Conservation (phyloP, 2,113 vertebrate species). For the Fregetta grallaria region DNA sequence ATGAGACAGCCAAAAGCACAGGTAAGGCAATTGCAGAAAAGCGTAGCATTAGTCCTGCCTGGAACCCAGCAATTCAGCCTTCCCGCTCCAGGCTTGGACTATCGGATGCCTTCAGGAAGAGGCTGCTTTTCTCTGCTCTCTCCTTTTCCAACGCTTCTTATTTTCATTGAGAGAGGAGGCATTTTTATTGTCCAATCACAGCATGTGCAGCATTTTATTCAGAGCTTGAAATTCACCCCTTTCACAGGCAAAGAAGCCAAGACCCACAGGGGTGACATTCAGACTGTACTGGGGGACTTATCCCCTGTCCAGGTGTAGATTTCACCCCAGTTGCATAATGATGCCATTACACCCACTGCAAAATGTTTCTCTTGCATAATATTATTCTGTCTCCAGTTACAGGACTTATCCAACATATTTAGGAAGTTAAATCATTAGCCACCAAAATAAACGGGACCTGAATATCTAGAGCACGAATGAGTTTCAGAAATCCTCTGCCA, state of each 20-base stretch:
- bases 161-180: background rate
- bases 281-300: accelerated
- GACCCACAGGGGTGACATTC: accelerated
- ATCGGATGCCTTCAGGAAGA: background rate
- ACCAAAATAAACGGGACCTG: accelerated
- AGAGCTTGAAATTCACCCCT: background rate
- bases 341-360: background rate
- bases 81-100: accelerated
- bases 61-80: background rate
- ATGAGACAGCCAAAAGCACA: background rate
- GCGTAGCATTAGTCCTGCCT: background rate
- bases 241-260: accelerated
- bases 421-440: background rate
- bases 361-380: background rate
- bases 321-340: background rate
- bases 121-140: background rate
- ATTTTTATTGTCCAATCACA: background rate
- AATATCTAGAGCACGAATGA: background rate
- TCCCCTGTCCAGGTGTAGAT: background rate
- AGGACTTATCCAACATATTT: background rate
- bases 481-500: background rate
- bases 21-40: background rate
- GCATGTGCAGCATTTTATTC: background rate
- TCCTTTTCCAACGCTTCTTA: accelerated
- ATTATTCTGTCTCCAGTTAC: background rate